phyloP scores from a whole-genome alignment of 1,140 invertebrate genomes.

The Capitella teleta region DNA sequence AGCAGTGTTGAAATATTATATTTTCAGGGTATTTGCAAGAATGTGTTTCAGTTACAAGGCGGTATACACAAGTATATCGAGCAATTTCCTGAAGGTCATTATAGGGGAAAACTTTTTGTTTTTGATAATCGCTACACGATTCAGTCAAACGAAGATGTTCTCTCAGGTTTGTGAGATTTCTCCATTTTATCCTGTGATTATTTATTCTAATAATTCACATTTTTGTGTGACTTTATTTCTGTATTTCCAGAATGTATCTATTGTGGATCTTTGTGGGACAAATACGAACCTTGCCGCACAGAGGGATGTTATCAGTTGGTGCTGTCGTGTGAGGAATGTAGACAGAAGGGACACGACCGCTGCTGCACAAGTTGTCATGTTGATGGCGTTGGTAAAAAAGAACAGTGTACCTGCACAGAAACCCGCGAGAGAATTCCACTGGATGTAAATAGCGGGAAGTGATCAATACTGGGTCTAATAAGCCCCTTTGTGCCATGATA shows the following conservation, averaged over 20 bases:
- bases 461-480: too few relatives aligned
- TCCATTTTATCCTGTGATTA: background rate
- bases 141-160: background rate
- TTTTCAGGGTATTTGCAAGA: background rate
- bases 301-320: background rate
- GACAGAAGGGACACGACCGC: background rate
- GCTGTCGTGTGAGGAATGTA: background rate
- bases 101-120: background rate
- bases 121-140: background rate
- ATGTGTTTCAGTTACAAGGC: background rate
- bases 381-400: too few relatives aligned
- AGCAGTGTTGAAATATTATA: background rate
- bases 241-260: background rate
- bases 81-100: constrained; percentile 1
- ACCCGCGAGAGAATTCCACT: too few relatives aligned
- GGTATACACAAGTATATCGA: constrained; percentile 1
- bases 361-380: background rate
- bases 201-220: background rate
- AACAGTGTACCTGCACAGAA: too few relatives aligned
- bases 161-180: background rate
- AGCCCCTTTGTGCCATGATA: too few relatives aligned
- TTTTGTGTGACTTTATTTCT: background rate
- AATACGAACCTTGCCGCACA: background rate
- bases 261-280: background rate
- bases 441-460: too few relatives aligned